phyloP scores from a whole-genome alignment of 2,113 vertebrate species.

The Halichoerus grypus region DNA sequence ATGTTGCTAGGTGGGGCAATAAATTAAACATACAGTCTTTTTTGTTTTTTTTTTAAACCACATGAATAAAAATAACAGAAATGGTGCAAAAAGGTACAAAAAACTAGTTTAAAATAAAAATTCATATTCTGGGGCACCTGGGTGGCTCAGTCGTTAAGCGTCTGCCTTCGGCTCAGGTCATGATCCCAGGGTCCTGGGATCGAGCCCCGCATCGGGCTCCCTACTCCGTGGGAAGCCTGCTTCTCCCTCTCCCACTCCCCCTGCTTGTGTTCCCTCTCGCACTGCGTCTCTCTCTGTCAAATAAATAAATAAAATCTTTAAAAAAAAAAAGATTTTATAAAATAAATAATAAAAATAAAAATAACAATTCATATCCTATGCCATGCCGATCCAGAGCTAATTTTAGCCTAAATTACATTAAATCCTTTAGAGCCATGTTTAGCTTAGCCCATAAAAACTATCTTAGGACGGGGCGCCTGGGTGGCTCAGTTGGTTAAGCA shows the following conservation, averaged over 20 bases:
- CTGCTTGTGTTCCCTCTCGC: too few species aligned
- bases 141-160: too few species aligned
- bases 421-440: not conserved
- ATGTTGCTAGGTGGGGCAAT: not conserved
- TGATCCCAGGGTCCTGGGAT: too few species aligned
- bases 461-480: too few species aligned
- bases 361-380: not conserved
- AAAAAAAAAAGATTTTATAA: too few species aligned
- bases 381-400: not conserved
- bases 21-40: not conserved
- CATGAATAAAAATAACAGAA: not conserved
- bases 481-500: too few species aligned
- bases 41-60: not conserved
- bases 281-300: too few species aligned
- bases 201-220: too few species aligned
- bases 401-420: not conserved
- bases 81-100: not conserved
- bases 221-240: too few species aligned
- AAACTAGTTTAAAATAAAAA: not conserved
- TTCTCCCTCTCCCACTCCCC: too few species aligned
- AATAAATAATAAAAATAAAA: not conserved
- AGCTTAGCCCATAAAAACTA: not conserved
- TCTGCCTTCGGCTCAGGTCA: too few species aligned
- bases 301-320: too few species aligned
- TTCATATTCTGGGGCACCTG: not conserved